A percentile compares a stretch with the other conserved stretches of the same genome.
Evolutionary conservation across 2,797 vertebrate genomes (phyloP).

Genomic region (Melanotaenia parkinsoni): DNA sequence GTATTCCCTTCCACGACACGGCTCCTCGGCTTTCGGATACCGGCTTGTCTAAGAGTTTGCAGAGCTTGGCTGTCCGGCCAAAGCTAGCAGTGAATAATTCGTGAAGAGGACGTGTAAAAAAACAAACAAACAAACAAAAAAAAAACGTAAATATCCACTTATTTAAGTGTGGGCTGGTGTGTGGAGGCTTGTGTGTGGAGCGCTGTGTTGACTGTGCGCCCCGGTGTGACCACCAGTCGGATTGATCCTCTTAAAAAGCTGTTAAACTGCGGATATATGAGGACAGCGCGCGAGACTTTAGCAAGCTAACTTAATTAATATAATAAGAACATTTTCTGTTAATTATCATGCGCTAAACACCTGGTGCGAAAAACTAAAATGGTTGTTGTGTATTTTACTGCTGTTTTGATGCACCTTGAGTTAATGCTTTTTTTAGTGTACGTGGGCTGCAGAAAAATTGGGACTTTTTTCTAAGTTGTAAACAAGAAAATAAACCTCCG

Average conservation of each 20-base stretch:
- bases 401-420: conserved; percentile 54
- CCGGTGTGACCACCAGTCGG: conserved; percentile 46
- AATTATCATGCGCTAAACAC: conserved; percentile 8
- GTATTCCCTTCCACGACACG: background rate
- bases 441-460: background rate
- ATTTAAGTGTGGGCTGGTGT: conserved; percentile 5
- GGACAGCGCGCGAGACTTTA: background rate
- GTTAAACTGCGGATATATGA: conserved; percentile 38
- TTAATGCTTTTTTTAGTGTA: conserved; percentile 16
- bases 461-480: background rate
- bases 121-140: no score
- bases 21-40: conserved; percentile 5
- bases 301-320: background rate
- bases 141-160: background rate
- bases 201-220: conserved; percentile 30
- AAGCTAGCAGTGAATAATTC: background rate
- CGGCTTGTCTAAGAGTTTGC: conserved; percentile 34
- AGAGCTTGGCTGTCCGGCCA: conserved; percentile 1
- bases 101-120: background rate
- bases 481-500: background rate
- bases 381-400: background rate
- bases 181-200: conserved; percentile 9
- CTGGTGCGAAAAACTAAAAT: conserved; percentile 12
- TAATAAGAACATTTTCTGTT: background rate
- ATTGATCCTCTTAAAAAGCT: conserved; percentile 26